These are phyloP conservation scores for Takifugu bimaculatus DNA, from an alignment of 2,113 vertebrate species.

Conservation along the genomic window DNA sequence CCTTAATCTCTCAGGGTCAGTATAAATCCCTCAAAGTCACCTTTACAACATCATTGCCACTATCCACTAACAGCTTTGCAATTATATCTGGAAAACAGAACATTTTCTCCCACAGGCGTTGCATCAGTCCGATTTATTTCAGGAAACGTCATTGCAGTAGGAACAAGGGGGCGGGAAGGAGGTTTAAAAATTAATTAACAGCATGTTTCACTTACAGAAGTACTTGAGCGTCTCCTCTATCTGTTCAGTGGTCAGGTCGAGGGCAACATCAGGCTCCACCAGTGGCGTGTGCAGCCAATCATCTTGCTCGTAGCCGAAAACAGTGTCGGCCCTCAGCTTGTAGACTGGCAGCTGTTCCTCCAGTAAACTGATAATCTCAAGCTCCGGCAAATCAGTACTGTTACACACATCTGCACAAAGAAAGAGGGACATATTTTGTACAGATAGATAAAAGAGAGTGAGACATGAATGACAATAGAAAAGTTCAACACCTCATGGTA, in stretches of 20 bases:
- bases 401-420: slow-evolving; percentile 91
- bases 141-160: too few relatives aligned
- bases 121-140: too few relatives aligned
- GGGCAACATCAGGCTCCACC: slow-evolving; percentile 82
- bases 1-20: slow-evolving; percentile 9
- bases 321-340: slow-evolving; percentile 93
- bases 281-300: slow-evolving; percentile 98
- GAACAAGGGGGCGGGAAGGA: too few relatives aligned
- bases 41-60: background rate
- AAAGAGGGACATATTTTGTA: background rate
- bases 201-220: slow-evolving; percentile 83
- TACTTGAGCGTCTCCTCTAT: slow-evolving; percentile 98
- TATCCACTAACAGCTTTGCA: too few relatives aligned
- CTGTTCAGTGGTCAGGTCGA: slow-evolving; percentile 93
- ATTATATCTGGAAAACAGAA: too few relatives aligned
- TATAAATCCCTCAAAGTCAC: background rate
- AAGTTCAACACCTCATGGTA: background rate
- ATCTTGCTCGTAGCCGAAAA: slow-evolving; percentile 97
- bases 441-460: background rate
- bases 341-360: slow-evolving; percentile 97
- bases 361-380: slow-evolving; percentile 97
- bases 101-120: too few relatives aligned
- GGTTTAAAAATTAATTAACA: background rate
- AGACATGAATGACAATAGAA: background rate
- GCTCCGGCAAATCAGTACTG: slow-evolving; percentile 95